Conservation (phyloP, 2,888 invertebrate species). For the Tetragnatha montana region DNA sequence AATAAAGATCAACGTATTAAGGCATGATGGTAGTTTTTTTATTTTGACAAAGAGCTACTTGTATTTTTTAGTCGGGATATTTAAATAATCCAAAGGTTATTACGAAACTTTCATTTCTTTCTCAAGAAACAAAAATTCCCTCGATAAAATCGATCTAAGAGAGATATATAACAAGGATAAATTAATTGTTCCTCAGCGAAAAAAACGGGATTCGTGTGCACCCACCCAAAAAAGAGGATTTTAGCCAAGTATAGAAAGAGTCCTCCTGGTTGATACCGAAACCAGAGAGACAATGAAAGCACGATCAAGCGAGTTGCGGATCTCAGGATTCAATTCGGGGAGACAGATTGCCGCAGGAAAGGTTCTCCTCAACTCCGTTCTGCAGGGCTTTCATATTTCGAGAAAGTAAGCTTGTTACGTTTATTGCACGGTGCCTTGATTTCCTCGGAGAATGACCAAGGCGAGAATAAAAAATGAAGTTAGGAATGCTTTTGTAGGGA, state of each 20-base stretch:
- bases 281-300: slow-evolving; percentile 14
- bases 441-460: not conserved
- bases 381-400: not conserved
- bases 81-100: too few species aligned
- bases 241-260: slow-evolving; percentile 8
- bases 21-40: too few species aligned
- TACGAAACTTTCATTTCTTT: too few species aligned
- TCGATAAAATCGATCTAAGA: not conserved
- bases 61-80: too few species aligned
- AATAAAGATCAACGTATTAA: too few species aligned
- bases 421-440: not conserved
- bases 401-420: not conserved
- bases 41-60: too few species aligned
- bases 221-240: not conserved
- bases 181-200: not conserved
- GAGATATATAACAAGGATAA: not conserved
- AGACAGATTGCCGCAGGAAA: slow-evolving; percentile 32
- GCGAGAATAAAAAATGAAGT: not conserved
- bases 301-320: slow-evolving; percentile 11
- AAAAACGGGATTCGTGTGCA: not conserved
- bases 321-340: slow-evolving; percentile 41
- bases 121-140: too few species aligned
- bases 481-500: not conserved
- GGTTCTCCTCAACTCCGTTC: slow-evolving; percentile 22
- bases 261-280: slow-evolving; percentile 18